Evolutionary conservation across 2,113 vertebrate species (phyloP), one percentile per base, ranked within the genome.

Genomic region (Anthoscopus minutus): DNA sequence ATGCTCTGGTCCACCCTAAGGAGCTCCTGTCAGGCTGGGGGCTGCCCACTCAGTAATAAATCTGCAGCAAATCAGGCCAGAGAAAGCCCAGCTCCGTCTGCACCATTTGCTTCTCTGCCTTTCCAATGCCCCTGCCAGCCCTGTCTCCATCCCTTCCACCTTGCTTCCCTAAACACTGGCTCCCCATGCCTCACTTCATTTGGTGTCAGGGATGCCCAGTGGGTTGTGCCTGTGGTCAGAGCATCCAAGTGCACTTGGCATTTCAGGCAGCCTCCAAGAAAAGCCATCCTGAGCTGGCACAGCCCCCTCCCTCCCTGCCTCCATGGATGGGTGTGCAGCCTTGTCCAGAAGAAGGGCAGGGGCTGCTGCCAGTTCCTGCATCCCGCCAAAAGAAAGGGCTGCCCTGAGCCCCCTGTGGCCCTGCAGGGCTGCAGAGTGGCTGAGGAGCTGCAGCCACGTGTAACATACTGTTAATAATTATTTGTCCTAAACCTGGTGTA

Each of bases 251-350:
- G 61, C 77, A 2, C 53, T 91, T 16, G 80, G 51, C 60, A 15
- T 91, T 89, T 57, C 69, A 45, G 50, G 57, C 57, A 81, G 65
- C 11, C 22, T 40, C 66, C 85, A 35, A 1, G 24, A 31, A 62
- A 57, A 56, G 37, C 35, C 72, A 35, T 12, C 35, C 65, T 2
- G 57, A 22, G 69, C n/a, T 2, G 3, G 42, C 76, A 77, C 42
- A 38, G 6, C 58, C 37, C 7, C 13, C 22, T 57, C 33, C 15
- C 17, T 53, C 7, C 48, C 62, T 40, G 85, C 35, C 44, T 3
- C n/a, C 48, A 4, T 0, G 1, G 33, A 0, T 0, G 15, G 31
- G 4, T 11, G 44, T 42, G 50, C 80, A 40, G 40, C 66, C 50
- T 37, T 33, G 35, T 45, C 54, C 80, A 15, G 66, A 31, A 86